These are phyloP conservation scores for Oenanthe oenanthe DNA, from an alignment of 2,113 vertebrate genomes.

Conservation along the genomic window DNA sequence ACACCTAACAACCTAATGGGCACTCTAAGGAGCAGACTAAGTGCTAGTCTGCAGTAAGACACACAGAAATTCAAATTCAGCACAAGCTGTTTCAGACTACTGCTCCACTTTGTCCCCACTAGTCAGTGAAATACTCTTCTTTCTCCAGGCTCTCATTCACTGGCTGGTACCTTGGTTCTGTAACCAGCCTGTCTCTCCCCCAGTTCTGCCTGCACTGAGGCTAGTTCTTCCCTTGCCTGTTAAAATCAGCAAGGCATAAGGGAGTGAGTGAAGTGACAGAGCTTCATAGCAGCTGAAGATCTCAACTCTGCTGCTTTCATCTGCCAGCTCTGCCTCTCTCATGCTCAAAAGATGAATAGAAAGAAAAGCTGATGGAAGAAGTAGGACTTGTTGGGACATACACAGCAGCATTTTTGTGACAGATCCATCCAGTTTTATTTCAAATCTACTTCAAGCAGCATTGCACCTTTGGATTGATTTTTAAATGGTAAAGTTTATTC, in stretches of 20 bases:
- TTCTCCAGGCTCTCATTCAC: background rate
- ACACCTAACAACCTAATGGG: background rate
- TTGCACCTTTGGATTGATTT: constrained; percentile 35
- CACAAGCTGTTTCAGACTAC: background rate
- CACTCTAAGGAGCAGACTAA: background rate
- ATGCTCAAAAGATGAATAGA: background rate
- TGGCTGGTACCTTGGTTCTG: background rate
- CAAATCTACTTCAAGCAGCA: background rate
- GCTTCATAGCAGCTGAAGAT: background rate
- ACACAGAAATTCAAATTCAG: background rate
- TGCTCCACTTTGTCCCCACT: background rate
- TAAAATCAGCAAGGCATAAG: background rate
- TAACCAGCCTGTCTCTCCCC: background rate
- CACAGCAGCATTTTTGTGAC: background rate
- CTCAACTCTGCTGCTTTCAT: background rate
- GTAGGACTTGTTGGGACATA: background rate
- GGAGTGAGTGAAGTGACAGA: background rate
- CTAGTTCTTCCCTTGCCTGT: background rate
- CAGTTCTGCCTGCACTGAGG: background rate
- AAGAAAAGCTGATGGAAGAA: background rate
- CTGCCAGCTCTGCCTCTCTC: background rate
- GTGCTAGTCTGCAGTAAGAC: background rate
- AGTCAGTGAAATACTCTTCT: background rate
- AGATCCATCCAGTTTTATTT: background rate
- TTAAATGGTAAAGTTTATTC: constrained; percentile 28